Percentiles rank a stretch among this genome's conserved stretches.
Evolutionary conservation across 2,113 vertebrate species (phyloP).

Genomic region (human (Homo sapiens)): DNA sequence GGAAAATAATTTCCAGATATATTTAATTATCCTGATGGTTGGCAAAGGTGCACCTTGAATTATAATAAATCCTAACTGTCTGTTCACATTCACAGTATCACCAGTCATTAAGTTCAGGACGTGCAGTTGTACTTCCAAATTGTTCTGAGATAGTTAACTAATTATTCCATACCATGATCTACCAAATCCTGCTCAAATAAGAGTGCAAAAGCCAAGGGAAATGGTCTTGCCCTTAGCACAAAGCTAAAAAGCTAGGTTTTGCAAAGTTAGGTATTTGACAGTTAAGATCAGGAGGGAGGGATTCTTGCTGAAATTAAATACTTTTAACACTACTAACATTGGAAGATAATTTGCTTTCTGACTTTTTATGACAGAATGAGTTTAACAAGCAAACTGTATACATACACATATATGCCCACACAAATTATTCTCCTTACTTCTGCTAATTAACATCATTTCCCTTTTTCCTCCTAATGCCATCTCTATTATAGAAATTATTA

Average conservation of each 20-base stretch:
- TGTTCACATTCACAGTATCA: not conserved
- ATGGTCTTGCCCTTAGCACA: not conserved
- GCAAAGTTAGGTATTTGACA: conserved; percentile 55
- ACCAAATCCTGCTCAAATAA: not conserved
- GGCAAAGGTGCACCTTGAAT: not conserved
- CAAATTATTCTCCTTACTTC: not conserved
- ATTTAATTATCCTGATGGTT: not conserved
- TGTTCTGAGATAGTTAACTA: not conserved
- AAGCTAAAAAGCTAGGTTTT: conserved; percentile 53
- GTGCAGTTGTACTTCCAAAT: not conserved
- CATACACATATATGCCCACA: not conserved
- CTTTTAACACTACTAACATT: conserved; percentile 74
- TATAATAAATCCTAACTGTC: not conserved
- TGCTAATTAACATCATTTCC: not conserved
- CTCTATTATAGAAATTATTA: not conserved
- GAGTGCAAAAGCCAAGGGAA: not conserved
- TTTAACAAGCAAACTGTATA: conserved; percentile 55
- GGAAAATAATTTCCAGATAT: not conserved
- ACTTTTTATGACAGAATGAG: conserved; percentile 77
- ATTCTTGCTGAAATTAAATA: conserved; percentile 59
- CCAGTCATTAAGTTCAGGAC: not conserved
- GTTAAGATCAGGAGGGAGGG: not conserved
- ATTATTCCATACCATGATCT: not conserved
- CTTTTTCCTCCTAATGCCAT: not conserved
- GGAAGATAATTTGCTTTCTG: conserved; percentile 65